Percentiles rank a stretch among this genome's conserved stretches.
These are phyloP conservation scores for Cercopithecus mona DNA, from an alignment of 2,113 vertebrate species.

Conservation along the genomic window DNA sequence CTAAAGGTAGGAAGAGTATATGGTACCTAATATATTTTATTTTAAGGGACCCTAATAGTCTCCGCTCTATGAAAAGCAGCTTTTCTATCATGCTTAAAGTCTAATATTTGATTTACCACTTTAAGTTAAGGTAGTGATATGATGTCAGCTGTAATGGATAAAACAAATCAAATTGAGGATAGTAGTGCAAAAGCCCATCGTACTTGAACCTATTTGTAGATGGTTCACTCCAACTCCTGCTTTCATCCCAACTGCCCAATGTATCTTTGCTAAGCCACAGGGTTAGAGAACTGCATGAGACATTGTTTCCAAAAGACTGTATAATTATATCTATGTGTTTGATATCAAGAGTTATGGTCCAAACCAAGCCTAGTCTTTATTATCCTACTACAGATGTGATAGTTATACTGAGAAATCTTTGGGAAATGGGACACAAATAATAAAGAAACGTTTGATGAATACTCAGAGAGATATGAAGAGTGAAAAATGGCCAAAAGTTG, in stretches of 20 bases:
- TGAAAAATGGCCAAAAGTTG: background rate
- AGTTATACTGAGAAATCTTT: background rate
- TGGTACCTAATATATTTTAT: background rate
- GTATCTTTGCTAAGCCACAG: background rate
- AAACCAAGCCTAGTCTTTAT: background rate
- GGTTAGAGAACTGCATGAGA: background rate
- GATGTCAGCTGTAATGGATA: background rate
- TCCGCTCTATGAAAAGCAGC: background rate
- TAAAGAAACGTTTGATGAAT: background rate
- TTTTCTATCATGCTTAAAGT: background rate
- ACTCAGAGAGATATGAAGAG: background rate
- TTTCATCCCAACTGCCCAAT: background rate
- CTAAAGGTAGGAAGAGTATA: background rate
- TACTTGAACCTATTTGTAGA: background rate
- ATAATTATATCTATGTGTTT: background rate
- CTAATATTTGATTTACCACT: background rate
- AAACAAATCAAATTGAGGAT: background rate
- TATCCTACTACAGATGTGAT: background rate
- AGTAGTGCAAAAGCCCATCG: background rate
- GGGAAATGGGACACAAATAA: background rate
- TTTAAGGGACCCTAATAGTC: background rate
- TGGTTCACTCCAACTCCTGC: background rate
- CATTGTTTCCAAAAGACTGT: background rate
- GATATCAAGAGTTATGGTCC: background rate
- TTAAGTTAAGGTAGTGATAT: background rate